Evolutionary conservation across 2,797 vertebrate species (phyloP).

Genomic region (Syndactyla subalaris): DNA sequence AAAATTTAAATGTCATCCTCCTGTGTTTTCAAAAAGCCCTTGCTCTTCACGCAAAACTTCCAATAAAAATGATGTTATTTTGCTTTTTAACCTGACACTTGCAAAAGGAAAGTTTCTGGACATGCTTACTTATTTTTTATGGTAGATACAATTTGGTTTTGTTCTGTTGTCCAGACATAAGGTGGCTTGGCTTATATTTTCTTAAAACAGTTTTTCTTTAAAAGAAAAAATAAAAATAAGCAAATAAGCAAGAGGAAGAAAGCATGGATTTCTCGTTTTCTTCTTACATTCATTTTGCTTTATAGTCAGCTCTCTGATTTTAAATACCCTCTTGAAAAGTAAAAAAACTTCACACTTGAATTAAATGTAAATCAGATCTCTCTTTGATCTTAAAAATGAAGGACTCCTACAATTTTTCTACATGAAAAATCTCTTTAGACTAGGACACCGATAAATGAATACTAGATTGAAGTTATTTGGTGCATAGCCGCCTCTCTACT

Average conservation of each 20-base stretch:
- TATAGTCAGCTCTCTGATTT: not conserved
- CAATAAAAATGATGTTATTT: not conserved
- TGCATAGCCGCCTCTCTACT: fast-evolving
- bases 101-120: not conserved
- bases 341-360: not conserved
- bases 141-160: not conserved
- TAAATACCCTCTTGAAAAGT: not conserved
- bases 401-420: not conserved
- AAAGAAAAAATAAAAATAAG: not conserved
- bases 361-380: not conserved
- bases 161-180: not conserved
- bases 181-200: not conserved
- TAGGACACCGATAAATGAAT: not conserved
- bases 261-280: not conserved
- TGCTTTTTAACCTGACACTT: not conserved
- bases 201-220: not conserved
- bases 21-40: not conserved
- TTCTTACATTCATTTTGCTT: not conserved
- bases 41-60: not conserved
- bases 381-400: not conserved
- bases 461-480: not conserved
- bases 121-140: not conserved
- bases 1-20: not conserved
- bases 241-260: not conserved
- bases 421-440: not conserved